These are phyloP conservation scores for Azorinus chamasolen DNA, from an alignment of 2,888 invertebrate species.

Conservation along the genomic window DNA sequence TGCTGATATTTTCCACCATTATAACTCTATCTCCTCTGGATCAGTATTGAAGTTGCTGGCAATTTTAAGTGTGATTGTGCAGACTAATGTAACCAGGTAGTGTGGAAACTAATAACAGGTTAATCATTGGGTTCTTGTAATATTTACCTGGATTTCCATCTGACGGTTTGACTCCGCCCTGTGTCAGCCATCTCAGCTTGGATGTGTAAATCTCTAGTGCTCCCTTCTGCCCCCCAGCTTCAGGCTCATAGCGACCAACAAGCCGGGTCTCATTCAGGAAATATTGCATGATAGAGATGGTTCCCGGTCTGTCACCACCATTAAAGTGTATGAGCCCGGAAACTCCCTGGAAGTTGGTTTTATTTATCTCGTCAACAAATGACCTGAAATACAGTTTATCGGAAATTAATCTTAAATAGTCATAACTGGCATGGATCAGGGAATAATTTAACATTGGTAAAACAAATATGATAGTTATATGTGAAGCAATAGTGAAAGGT, in stretches of 20 bases:
- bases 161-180: slow-evolving; percentile 89
- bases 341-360: slow-evolving; percentile 91
- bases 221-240: slow-evolving; percentile 67
- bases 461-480: no score
- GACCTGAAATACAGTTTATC: slow-evolving; percentile 87
- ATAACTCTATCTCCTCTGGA: no score
- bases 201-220: slow-evolving; percentile 87
- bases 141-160: slow-evolving; percentile 85
- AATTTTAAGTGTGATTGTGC: no score
- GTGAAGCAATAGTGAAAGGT: no score
- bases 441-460: no score
- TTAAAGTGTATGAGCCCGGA: slow-evolving; percentile 91
- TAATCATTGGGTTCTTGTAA: no score
- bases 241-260: slow-evolving; percentile 84
- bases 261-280: slow-evolving; percentile 80
- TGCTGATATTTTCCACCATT: no score
- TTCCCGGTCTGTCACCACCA: slow-evolving; percentile 89
- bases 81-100: no score
- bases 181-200: slow-evolving; percentile 90
- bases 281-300: slow-evolving; percentile 86
- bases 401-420: no score
- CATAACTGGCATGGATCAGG: no score
- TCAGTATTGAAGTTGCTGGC: no score
- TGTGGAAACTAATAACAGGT: no score
- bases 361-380: slow-evolving; percentile 89